These are phyloP conservation scores for Polia nebulosa DNA, from an alignment of 2,888 invertebrate species.

Conservation along the genomic window DNA sequence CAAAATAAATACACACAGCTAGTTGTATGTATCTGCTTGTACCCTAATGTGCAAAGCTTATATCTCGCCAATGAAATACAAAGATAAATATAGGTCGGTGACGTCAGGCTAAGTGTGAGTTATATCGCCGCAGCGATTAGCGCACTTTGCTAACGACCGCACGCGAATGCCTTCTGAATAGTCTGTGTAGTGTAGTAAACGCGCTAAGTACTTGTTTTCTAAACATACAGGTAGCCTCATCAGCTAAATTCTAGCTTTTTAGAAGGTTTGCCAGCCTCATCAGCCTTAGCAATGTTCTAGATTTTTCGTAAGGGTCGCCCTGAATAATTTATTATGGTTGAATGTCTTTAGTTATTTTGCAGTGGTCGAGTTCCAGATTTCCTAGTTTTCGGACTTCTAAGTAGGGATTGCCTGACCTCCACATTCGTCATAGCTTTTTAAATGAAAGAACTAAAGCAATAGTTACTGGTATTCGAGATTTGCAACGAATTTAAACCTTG, in stretches of 20 bases:
- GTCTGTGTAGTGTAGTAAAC: slow-evolving; percentile 27
- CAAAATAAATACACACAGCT: not conserved
- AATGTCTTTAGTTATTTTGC: slow-evolving; percentile 7
- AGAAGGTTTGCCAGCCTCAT: slow-evolving; percentile 24
- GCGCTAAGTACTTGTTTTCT: slow-evolving; percentile 45
- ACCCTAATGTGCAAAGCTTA: not conserved
- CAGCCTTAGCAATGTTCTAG: slow-evolving; percentile 15
- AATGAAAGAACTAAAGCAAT: not conserved
- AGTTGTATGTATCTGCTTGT: not conserved
- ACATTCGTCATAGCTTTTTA: slow-evolving; percentile 9
- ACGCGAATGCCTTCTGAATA: slow-evolving; percentile 52
- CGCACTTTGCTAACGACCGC: slow-evolving; percentile 47
- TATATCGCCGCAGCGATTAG: slow-evolving; percentile 56
- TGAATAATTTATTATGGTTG: slow-evolving; percentile 1
- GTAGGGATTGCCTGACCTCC: slow-evolving; percentile 2
- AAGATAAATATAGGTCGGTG: slow-evolving; percentile 24
- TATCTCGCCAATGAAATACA: slow-evolving; percentile 25
- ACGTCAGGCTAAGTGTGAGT: slow-evolving; percentile 41
- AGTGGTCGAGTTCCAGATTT: not conserved
- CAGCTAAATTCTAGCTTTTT: slow-evolving; percentile 26
- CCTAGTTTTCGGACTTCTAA: not conserved
- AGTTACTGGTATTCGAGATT: too few species aligned
- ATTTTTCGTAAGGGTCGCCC: slow-evolving; percentile 18
- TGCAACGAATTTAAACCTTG: not conserved
- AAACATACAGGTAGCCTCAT: slow-evolving; percentile 49